phyloP scores from a whole-genome alignment of 2,113 vertebrate genomes.

The Micronycteris hirsuta region DNA sequence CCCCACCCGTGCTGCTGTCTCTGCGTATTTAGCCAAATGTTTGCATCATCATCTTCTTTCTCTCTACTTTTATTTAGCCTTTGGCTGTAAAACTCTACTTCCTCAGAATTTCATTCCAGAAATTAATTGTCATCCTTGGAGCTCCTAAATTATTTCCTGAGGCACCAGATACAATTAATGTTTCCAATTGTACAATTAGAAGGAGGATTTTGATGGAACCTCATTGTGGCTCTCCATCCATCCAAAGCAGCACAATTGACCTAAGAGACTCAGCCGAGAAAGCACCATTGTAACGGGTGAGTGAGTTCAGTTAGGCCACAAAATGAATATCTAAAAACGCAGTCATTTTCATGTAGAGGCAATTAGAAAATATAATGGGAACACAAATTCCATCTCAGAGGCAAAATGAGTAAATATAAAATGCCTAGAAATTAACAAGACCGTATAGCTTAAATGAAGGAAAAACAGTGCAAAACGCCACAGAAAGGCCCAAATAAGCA shows the following conservation, averaged over 20 bases:
- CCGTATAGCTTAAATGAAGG: not conserved
- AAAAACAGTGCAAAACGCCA: not conserved
- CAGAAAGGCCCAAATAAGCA: not conserved
- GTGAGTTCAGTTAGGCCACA: not conserved
- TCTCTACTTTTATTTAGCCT: not conserved
- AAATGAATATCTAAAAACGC: not conserved
- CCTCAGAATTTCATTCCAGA: conserved; percentile 10
- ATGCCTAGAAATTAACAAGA: not conserved
- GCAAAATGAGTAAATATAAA: not conserved
- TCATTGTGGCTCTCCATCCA: not conserved
- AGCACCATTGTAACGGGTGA: not conserved
- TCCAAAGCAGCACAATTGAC: not conserved
- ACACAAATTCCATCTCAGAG: not conserved
- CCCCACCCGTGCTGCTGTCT: not conserved
- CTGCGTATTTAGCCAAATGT: not conserved
- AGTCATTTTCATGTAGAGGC: not conserved
- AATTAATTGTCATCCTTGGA: conserved; percentile 8
- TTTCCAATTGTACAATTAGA: not conserved
- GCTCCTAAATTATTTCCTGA: not conserved
- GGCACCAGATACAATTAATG: not conserved
- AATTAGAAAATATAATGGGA: conserved; percentile 24
- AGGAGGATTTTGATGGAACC: conserved; percentile 15
- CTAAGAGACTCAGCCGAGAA: conserved; percentile 2
- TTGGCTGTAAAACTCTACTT: not conserved
- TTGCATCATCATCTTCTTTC: not conserved